Evolutionary conservation across 2,888 invertebrate genomes (phyloP), one percentile per base, ranked within the genome.

Genomic region (Augochlorella aurata): DNA sequence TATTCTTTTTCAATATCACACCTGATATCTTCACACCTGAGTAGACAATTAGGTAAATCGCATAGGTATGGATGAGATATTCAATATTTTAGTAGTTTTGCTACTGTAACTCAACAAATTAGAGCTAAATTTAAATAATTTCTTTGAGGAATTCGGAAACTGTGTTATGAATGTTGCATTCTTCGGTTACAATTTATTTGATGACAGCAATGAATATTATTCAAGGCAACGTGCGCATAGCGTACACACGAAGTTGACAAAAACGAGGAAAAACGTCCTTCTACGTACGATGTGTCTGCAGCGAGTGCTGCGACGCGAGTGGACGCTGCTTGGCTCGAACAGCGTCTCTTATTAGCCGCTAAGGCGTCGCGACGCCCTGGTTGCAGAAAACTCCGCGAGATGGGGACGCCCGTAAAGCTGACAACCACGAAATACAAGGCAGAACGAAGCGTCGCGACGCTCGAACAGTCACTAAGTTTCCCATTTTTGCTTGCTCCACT

Each of bases 321-420:
- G 85, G 77, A 84, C 77, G 84, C 76, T 52, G 74, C 65, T 58
- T 45, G 70, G 54, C 14, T 76, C 45, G 74, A 66, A 9, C 78
- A 75, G 88, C 85, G 83, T 88, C 87, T 88, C 89, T 92, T 91
- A 92, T 91, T 91, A 92, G 90, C 91, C 74, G 88, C 90, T 87
- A 91, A 92, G 91, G 89, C 92, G 92, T 92, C 92, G 91, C 90
- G 91, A 91, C 92, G 91, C 90, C 87, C 79, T 88, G 91, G 89
- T 92, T 92, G 87, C 87, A 89, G 91, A 90, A 92, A 92, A 91
- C 89, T 92, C 93, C 93, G 92, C 90, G 90, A 93, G 93, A 93
- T 93, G 93, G 92, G 88, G 92, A 90, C 92, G 90, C 90, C 73
- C 79, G 89, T 76, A 86, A 84, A 86, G 81, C 79, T 86, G 63